Evolutionary conservation across 2,888 invertebrate species (phyloP).

Genomic region (Scelioninae gen. 2): DNA sequence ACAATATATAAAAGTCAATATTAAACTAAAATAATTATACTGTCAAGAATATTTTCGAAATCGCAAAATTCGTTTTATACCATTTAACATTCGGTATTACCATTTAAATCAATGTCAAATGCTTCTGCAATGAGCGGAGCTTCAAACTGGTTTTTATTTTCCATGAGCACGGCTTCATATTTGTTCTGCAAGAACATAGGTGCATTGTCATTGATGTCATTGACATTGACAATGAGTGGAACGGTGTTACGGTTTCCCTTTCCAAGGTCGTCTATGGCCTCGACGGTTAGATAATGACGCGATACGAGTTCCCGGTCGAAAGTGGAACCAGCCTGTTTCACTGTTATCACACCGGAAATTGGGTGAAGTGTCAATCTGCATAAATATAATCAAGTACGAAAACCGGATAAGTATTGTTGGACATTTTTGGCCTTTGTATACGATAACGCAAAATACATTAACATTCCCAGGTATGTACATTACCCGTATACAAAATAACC

Average conservation of each 20-base stretch:
- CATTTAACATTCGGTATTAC: slow-evolving; percentile 71
- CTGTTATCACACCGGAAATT: slow-evolving; percentile 88
- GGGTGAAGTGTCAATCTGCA: slow-evolving; percentile 86
- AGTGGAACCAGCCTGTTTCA: slow-evolving; percentile 84
- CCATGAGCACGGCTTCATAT: slow-evolving; percentile 88
- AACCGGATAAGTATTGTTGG: slow-evolving; percentile 43
- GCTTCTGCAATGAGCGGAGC: slow-evolving; percentile 86
- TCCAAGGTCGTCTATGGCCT: slow-evolving; percentile 92
- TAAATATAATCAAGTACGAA: slow-evolving; percentile 60
- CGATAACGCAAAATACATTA: too few species aligned
- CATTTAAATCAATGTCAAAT: slow-evolving; percentile 89
- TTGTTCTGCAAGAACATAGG: slow-evolving; percentile 89
- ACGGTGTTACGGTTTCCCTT: slow-evolving; percentile 90
- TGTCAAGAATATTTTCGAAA: too few species aligned
- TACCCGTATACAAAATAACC: too few species aligned
- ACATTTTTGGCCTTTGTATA: too few species aligned
- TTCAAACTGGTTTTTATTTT: slow-evolving; percentile 88
- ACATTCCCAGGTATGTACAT: too few species aligned
- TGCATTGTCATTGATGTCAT: slow-evolving; percentile 93
- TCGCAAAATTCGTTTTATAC: not conserved
- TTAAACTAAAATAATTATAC: too few species aligned
- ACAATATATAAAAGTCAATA: too few species aligned
- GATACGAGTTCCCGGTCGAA: slow-evolving; percentile 92
- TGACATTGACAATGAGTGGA: slow-evolving; percentile 87
- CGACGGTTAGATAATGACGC: slow-evolving; percentile 90